Evolutionary conservation across 2,888 invertebrate species (phyloP).

Genomic region (Celastrina argiolus): DNA sequence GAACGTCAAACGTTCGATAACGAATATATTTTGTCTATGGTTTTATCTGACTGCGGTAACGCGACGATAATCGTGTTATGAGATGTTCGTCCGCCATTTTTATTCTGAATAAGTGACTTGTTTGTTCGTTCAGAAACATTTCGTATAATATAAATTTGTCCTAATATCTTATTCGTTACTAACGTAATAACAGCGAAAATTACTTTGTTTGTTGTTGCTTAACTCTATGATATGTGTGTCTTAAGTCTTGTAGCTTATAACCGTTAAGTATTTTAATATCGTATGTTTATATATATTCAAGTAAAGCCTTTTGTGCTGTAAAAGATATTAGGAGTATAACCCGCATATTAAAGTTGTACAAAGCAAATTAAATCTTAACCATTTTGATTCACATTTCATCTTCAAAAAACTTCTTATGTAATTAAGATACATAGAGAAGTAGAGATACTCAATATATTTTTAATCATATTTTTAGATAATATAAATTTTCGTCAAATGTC

Average conservation of each 20-base stretch:
- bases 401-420: too few species aligned
- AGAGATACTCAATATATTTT: too few species aligned
- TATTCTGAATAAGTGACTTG: not conserved
- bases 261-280: too few species aligned
- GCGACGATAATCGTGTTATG: constrained; percentile 6
- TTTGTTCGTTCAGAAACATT: not conserved
- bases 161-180: not conserved
- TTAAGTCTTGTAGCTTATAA: not conserved
- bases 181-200: not conserved
- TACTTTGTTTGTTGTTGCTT: not conserved
- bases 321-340: too few species aligned
- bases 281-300: too few species aligned
- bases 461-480: too few species aligned
- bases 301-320: too few species aligned
- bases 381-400: too few species aligned
- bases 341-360: too few species aligned
- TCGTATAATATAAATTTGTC: not conserved
- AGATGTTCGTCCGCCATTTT: not conserved
- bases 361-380: too few species aligned
- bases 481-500: too few species aligned
- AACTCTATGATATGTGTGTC: not conserved
- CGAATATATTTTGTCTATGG: constrained; percentile 20
- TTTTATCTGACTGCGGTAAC: not conserved
- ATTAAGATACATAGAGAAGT: too few species aligned
- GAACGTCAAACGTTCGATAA: constrained; percentile 10